Conservation (phyloP, 2,888 invertebrate genomes). For the Melipona beecheii region DNA sequence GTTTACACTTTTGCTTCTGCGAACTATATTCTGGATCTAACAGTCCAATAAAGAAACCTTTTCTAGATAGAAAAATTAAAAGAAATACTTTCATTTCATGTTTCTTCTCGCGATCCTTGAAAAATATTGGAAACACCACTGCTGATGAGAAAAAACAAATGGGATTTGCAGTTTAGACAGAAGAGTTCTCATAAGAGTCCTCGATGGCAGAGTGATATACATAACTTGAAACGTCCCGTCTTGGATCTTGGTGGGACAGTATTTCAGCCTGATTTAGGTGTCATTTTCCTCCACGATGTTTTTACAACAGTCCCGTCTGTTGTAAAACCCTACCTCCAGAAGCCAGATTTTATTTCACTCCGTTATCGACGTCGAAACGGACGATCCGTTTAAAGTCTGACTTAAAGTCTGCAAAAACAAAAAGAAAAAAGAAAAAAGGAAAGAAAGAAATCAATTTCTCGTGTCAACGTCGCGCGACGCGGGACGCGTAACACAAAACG, state of each 20-base stretch:
- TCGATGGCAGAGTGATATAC: neutral
- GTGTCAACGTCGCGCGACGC: neutral
- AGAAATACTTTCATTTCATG: too few species aligned
- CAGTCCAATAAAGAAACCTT: too few species aligned
- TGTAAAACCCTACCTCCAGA: neutral
- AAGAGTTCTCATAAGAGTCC: neutral
- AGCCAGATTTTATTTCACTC: neutral
- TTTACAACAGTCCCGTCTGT: too few species aligned
- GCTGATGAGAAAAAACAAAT: neutral
- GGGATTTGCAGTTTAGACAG: neutral
- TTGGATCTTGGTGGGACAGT: neutral
- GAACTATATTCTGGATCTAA: too few species aligned
- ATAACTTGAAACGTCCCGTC: neutral
- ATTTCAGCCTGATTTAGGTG: conserved; percentile 10
- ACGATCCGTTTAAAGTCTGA: too few species aligned
- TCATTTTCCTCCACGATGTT: neutral
- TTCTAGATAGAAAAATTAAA: too few species aligned
- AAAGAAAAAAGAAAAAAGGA: neutral
- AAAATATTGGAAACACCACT: neutral
- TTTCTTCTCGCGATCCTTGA: neutral
- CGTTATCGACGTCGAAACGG: neutral
- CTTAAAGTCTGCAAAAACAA: neutral
- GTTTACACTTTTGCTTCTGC: too few species aligned
- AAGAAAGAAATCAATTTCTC: neutral
- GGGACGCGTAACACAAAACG: neutral